Percentiles rank a stretch among this genome's conserved stretches.
These are phyloP conservation scores for Masnerella sp. DNA, from an alignment of 2,888 invertebrate genomes.

Conservation along the genomic window DNA sequence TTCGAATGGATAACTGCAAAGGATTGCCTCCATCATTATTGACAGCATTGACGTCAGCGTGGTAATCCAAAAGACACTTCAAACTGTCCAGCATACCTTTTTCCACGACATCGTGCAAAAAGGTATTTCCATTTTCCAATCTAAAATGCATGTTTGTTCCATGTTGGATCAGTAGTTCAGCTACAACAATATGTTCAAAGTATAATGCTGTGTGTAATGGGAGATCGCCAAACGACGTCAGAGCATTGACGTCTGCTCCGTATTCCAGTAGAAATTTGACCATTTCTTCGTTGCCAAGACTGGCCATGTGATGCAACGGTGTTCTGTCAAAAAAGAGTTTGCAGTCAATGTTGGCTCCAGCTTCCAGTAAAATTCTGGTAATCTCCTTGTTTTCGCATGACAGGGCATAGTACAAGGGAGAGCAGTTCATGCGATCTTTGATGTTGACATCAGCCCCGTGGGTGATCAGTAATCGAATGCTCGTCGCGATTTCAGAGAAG, in stretches of 20 bases:
- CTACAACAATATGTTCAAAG: not conserved
- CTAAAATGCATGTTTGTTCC: not conserved
- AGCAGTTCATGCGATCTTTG: not conserved
- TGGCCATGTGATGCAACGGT: not conserved
- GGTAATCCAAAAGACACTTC: not conserved
- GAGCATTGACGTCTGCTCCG: slow-evolving; percentile 3
- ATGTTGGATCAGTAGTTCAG: not conserved
- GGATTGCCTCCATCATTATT: not conserved
- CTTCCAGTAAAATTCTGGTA: no score
- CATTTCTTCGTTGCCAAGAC: not conserved
- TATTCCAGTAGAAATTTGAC: not conserved
- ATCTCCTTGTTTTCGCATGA: no score
- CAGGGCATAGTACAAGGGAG: not conserved
- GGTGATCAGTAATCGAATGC: no score
- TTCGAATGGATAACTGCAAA: not conserved
- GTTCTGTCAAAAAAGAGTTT: not conserved
- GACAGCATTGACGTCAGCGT: slow-evolving; percentile 8
- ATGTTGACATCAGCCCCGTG: not conserved
- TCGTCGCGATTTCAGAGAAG: no score
- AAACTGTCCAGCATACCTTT: not conserved
- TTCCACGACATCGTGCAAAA: not conserved
- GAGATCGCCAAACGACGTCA: not conserved
- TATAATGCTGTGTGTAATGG: slow-evolving; percentile 1
- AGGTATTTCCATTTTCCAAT: not conserved
- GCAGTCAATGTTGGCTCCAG: not conserved